Percentiles rank a stretch among this genome's conserved stretches.
Conservation (phyloP, 1,140 invertebrate genomes). For the Penaeus indicus region DNA sequence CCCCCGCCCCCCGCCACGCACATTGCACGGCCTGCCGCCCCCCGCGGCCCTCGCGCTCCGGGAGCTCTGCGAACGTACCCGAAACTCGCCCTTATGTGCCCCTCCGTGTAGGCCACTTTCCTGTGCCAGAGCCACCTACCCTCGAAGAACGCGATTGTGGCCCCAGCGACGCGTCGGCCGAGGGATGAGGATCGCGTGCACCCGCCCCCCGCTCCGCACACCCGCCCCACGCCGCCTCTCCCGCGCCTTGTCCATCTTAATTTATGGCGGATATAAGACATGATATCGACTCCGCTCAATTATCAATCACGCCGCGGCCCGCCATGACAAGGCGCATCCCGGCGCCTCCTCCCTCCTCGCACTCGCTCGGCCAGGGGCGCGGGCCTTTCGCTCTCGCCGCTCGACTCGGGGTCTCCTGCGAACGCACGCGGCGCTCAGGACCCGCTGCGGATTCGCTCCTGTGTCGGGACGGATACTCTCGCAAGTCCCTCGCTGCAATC, state of each 20-base stretch:
- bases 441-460: no score
- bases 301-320: conserved; percentile 42
- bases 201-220: not conserved
- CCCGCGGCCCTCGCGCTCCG: conserved; percentile 26
- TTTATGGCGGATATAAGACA: conserved; percentile 55
- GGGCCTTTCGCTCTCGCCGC: no score
- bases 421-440: no score
- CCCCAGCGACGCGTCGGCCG: no score
- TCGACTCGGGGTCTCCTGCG: no score
- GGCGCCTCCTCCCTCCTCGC: not conserved
- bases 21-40: conserved; percentile 44
- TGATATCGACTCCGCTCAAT: conserved; percentile 44
- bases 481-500: no score
- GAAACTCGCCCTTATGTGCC: not conserved
- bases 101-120: no score
- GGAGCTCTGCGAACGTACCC: not conserved
- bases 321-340: not conserved
- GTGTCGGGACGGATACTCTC: no score
- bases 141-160: no score
- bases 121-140: no score
- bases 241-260: conserved; percentile 53
- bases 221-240: conserved; percentile 16
- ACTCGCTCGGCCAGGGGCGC: not conserved
- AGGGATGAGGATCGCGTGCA: not conserved
- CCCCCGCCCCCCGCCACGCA: conserved; percentile 38